Conservation (phyloP, 2,888 invertebrate genomes). For the Pherbina coryleti region DNA sequence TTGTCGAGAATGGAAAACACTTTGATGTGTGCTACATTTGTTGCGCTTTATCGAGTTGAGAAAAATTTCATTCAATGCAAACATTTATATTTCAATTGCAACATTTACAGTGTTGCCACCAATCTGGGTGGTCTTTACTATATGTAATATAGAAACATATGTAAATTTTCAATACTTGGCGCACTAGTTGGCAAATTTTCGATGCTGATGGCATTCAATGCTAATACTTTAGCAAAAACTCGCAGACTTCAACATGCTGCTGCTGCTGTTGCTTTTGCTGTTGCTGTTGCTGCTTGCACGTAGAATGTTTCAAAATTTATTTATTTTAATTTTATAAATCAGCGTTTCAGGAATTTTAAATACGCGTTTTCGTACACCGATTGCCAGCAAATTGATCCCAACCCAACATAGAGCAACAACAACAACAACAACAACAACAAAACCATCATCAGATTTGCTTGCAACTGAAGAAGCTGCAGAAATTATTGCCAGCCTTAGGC, state of each 20-base stretch:
- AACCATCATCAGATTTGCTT: neutral
- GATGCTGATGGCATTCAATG: too few species aligned
- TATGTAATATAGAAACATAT: too few species aligned
- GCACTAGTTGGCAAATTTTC: too few species aligned
- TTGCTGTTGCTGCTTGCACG: neutral
- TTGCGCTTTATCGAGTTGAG: too few species aligned
- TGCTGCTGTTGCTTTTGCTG: neutral
- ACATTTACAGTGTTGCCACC: neutral
- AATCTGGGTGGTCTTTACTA: slow-evolving; percentile 9
- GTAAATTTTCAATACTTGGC: too few species aligned
- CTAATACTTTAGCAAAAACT: too few species aligned
- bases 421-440: slow-evolving; percentile 10
- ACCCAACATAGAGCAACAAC: neutral
- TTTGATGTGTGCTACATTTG: too few species aligned
- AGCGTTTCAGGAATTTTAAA: slow-evolving; percentile 37
- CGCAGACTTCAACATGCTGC: too few species aligned
- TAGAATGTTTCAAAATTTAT: slow-evolving; percentile 17
- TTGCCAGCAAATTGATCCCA: neutral
- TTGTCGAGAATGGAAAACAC: too few species aligned
- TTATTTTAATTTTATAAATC: slow-evolving; percentile 35
- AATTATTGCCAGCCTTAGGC: slow-evolving; percentile 17
- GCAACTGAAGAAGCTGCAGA: slow-evolving; percentile 25
- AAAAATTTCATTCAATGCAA: too few species aligned
- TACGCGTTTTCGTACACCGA: slow-evolving; percentile 23
- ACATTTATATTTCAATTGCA: neutral